Percentiles rank a stretch among this genome's conserved stretches.
Conservation (phyloP, 2,797 vertebrate genomes). For the Urophycis tenuis region DNA sequence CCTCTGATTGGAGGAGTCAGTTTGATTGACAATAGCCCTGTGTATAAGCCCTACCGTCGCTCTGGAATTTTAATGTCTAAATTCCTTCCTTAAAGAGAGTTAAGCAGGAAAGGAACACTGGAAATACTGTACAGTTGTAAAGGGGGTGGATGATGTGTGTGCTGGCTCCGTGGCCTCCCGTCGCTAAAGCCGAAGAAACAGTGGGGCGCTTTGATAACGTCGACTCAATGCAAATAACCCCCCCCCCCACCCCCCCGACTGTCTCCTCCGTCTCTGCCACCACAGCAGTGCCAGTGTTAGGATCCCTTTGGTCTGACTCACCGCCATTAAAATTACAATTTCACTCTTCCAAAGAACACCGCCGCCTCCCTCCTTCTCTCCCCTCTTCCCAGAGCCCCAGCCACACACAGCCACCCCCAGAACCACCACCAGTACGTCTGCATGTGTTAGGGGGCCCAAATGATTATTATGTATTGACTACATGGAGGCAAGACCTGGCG, state of each 20-base stretch:
- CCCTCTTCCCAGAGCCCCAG: conserved; percentile 25
- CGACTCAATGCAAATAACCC: conserved; percentile 71
- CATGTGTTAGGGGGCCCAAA: conserved; percentile 57
- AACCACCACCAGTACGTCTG: conserved; percentile 43
- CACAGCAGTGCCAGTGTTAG: conserved; percentile 62
- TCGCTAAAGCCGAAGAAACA: conserved; percentile 57
- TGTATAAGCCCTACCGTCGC: conserved; percentile 40
- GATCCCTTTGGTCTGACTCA: conserved; percentile 66
- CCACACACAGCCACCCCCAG: conserved; percentile 12
- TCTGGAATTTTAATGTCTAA: conserved; percentile 41
- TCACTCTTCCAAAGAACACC: conserved; percentile 11
- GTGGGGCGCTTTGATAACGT: conserved; percentile 71
- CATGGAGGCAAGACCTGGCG: conserved; percentile 84
- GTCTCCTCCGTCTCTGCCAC: conserved; percentile 33
- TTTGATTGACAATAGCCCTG: conserved; percentile 54
- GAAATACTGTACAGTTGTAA: conserved; percentile 47
- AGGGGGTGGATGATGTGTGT: conserved; percentile 21
- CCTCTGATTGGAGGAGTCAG: conserved; percentile 57
- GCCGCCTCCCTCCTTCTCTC: conserved; percentile 5
- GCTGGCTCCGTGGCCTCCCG: conserved; percentile 42
- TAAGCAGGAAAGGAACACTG: conserved; percentile 55
- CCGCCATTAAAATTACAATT: conserved; percentile 58
- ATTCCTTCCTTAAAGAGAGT: conserved; percentile 50
- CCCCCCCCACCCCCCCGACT: conserved; percentile 44
- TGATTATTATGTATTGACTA: conserved; percentile 67